These are phyloP conservation scores for Umimayanthus chanpuru DNA, from an alignment of 92 coral and sea anemone species.

Conservation along the genomic window DNA sequence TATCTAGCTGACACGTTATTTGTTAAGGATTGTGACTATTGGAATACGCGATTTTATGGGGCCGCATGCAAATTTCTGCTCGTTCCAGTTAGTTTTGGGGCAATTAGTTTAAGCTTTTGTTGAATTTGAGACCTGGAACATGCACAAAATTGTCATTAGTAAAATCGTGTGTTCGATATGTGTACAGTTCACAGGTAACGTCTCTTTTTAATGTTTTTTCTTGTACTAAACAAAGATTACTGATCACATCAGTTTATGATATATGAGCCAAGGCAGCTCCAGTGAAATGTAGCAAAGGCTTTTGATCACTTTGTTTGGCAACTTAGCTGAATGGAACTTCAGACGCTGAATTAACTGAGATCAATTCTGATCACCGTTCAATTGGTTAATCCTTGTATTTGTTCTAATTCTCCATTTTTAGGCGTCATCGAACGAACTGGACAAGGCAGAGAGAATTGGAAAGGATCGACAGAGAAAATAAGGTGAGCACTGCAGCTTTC, in stretches of 20 bases:
- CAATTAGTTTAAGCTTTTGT: no score
- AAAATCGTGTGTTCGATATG: no score
- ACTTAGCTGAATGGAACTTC: no score
- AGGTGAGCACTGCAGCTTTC: slow-evolving; percentile 49
- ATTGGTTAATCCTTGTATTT: neutral
- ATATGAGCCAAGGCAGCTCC: neutral
- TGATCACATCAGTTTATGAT: no score
- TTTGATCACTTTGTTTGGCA: neutral
- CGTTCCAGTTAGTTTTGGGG: no score
- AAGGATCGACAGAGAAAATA: slow-evolving; percentile 65
- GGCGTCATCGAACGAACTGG: slow-evolving; percentile 70
- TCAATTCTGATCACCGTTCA: neutral
- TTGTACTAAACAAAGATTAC: no score
- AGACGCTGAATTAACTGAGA: neutral
- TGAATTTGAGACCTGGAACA: no score
- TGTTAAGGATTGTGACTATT: neutral
- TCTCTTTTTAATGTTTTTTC: no score
- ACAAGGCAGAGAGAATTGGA: slow-evolving; percentile 75
- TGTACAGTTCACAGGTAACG: no score
- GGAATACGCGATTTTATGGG: no score
- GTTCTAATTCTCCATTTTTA: neutral
- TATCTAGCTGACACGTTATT: neutral
- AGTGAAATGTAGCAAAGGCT: neutral
- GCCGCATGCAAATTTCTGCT: no score
- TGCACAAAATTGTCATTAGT: no score